A percentile compares a stretch with the other conserved stretches of the same genome.
phyloP scores from a whole-genome alignment of 2,113 vertebrate species.

The Cheilinus undulatus region DNA sequence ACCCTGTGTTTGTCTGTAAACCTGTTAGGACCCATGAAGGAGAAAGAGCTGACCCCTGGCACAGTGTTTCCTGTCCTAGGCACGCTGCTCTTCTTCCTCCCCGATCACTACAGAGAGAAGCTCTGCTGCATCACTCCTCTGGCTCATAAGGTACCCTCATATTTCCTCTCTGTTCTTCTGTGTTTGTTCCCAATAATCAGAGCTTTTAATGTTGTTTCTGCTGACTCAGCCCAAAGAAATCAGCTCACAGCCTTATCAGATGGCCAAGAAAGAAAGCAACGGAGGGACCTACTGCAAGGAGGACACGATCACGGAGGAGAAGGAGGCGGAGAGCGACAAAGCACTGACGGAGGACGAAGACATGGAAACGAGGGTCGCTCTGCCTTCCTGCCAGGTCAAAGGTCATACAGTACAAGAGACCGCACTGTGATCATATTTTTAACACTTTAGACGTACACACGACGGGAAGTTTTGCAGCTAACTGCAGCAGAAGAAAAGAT shows the following conservation, averaged over 20 bases:
- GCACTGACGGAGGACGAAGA: conserved; percentile 54
- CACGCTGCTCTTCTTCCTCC: conserved; percentile 88
- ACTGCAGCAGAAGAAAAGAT: not conserved
- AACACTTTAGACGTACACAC: not conserved
- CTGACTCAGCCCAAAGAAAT: conserved; percentile 69
- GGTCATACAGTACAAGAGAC: conserved; percentile 85
- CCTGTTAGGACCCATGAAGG: conserved; percentile 87
- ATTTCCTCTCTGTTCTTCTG: not conserved
- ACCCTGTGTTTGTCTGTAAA: not conserved
- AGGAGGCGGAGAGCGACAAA: conserved; percentile 48
- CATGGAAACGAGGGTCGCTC: conserved; percentile 4
- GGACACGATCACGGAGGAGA: conserved; percentile 54
- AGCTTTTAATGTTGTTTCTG: not conserved
- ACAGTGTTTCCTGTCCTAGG: conserved; percentile 91
- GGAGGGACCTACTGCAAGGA: conserved; percentile 65
- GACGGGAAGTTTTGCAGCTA: conserved; percentile 15
- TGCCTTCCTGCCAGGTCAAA: conserved; percentile 35
- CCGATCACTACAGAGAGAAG: conserved; percentile 80
- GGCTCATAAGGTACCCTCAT: conserved; percentile 72
- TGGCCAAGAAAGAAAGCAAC: conserved; percentile 79
- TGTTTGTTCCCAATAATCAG: too few species aligned
- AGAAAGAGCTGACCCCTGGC: conserved; percentile 86
- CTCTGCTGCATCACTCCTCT: conserved; percentile 83
- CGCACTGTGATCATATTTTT: conserved; percentile 77
- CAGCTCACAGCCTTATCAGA: conserved; percentile 40